Evolutionary conservation across 2,797 vertebrate species (phyloP), one percentile per base, ranked within the genome.

Genomic region (Sitta carolinensis): DNA sequence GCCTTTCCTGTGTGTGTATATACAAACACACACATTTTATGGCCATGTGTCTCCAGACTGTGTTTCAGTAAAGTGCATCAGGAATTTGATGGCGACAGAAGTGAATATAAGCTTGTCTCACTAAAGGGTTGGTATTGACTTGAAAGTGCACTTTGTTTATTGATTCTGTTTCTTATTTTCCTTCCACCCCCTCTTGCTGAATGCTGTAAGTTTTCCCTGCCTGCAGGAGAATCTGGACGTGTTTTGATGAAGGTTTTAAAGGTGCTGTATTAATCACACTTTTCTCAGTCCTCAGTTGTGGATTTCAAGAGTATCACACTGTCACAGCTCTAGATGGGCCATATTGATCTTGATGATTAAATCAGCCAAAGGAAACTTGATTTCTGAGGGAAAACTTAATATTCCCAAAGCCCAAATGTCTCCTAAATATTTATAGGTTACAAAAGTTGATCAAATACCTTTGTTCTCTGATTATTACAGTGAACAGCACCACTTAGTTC

Each of bases 271-370:
- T 96, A 95, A 97, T 97, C 96, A 93, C 84, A 75, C 67, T 84
- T 89, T 58, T 32, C 73, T 92, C 55, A 57, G 68, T 77, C 66
- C 75, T 96, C 94, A 84, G 68, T 55, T 61, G 77, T 76, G 89
- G 78, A 89, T 96, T 83, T 89, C 61, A 80, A 57, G 84, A 91
- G 13, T 51, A 87, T 67, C 68, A 42, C 77, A 70, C 84, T 95
- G 92, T 95, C 95, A 96, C 83, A 82, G 90, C 52, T 72, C 80
- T 88, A 58, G 91, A 86, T 94, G 79, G 52, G 32, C 88, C 59
- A 42, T 90, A 93, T 94, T 87, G 94, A 87, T 94, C 84, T 89
- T 84, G 54, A 83, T 94, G 87, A 96, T 97, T 96, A 92, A 97
- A 96, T 92, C 88, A 97, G 81, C 86, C 81, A 84, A 95, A 91